A percentile compares a stretch with the other conserved stretches of the same genome.
Evolutionary conservation across 2,113 vertebrate genomes (phyloP).

Genomic region (Condylura cristata): DNA sequence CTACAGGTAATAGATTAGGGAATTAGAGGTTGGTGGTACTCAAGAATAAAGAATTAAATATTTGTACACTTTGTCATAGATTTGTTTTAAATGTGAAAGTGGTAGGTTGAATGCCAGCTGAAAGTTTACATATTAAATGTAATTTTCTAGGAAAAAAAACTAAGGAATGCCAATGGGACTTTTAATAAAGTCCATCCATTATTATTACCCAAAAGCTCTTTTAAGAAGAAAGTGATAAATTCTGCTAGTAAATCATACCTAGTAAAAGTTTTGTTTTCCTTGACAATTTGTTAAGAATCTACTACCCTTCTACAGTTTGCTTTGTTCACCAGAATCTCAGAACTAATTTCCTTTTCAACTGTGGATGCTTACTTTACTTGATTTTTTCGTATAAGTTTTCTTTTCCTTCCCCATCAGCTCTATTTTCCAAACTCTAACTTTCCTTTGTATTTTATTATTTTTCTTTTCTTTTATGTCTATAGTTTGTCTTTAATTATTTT

Average conservation of each 20-base stretch:
- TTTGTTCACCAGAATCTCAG: slow-evolving; percentile 45
- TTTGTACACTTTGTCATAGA: not conserved
- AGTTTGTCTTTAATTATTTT: not conserved
- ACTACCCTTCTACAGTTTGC: not conserved
- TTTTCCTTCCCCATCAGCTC: not conserved
- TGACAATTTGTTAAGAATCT: not conserved
- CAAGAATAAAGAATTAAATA: slow-evolving; percentile 24
- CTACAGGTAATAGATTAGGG: slow-evolving; percentile 35
- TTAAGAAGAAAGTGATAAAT: slow-evolving; percentile 10
- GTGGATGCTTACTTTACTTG: not conserved
- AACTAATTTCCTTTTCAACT: slow-evolving; percentile 47
- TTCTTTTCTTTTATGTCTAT: slow-evolving; percentile 4
- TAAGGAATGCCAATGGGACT: not conserved
- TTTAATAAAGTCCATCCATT: slow-evolving; percentile 29
- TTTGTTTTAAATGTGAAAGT: not conserved
- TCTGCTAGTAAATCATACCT: slow-evolving; percentile 23
- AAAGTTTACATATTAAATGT: slow-evolving; percentile 32
- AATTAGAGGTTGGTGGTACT: not conserved
- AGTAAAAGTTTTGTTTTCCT: slow-evolving; percentile 25
- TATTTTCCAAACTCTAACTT: not conserved
- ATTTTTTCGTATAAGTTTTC: not conserved
- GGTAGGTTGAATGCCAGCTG: not conserved
- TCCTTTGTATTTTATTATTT: not conserved
- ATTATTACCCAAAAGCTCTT: not conserved
- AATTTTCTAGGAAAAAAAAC: not conserved